Evolutionary conservation across 2,113 vertebrate species (phyloP).

Genomic region (Lepisosteus osseus): DNA sequence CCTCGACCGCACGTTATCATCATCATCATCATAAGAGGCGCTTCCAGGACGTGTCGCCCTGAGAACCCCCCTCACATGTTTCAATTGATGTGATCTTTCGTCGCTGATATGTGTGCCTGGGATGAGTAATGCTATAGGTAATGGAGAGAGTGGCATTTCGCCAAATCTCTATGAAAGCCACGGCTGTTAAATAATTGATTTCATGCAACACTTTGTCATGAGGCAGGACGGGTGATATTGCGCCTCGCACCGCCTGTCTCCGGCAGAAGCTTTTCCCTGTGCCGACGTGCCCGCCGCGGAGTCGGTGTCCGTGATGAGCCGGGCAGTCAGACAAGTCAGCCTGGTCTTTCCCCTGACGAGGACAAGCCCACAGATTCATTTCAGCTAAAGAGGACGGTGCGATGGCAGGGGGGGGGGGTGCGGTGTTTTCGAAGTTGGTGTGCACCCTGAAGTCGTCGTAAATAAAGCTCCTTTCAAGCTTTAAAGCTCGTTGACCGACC

Average conservation of each 20-base stretch:
- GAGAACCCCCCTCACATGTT: neutral
- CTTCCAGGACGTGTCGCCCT: too few species aligned
- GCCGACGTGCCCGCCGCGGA: neutral
- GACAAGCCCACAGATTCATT: too few species aligned
- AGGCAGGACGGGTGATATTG: neutral
- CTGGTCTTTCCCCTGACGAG: too few species aligned
- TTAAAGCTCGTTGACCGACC: too few species aligned
- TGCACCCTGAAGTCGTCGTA: too few species aligned
- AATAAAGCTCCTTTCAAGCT: too few species aligned
- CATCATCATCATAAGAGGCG: too few species aligned
- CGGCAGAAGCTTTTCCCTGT: neutral
- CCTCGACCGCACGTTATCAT: too few species aligned
- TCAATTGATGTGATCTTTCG: neutral
- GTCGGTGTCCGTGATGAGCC: neutral
- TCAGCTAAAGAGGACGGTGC: too few species aligned
- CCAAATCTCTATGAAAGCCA: neutral
- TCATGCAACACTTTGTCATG: slow-evolving; percentile 1
- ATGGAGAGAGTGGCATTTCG: neutral
- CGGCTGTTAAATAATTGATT: slow-evolving; percentile 3
- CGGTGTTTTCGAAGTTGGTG: too few species aligned
- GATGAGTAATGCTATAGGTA: neutral
- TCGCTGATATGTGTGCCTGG: neutral
- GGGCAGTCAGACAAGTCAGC: too few species aligned
- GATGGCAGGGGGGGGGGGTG: too few species aligned
- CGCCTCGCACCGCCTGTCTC: neutral